Base-by-base conservation (phyloP, 2,888 invertebrate genomes). In the Andrena flavipes region DNA sequence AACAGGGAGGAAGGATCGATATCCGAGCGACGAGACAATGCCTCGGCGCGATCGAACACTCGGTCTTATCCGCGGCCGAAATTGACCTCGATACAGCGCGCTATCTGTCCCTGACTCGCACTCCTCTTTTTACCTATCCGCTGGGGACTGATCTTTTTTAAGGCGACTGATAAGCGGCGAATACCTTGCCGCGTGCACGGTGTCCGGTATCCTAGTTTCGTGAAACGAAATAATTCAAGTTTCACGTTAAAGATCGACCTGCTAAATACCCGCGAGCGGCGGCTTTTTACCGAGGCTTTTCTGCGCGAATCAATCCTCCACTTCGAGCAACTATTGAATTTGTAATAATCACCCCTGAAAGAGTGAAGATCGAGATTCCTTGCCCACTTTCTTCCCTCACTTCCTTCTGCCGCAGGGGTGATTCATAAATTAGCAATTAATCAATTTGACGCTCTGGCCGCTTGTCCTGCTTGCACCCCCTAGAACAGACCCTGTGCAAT, bases 51-150 rank as follows among this genome's bases (percentile, higher is more conserved):
- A 67, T 5, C 54, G 23, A 13, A 59, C n/a, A 48, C 67, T 30
- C 26, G 7, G 20, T 10, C 29, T 62, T 74, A 74, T 74, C 73
- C 8, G 10, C 6, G 6, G 16, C 20, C 30, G 29, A 78, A 60
- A 73, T 70, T 74, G 65, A 78, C 78, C 69, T 35, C 69, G 48
- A 78, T 81, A 65, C 69, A 48, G 23, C 20, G 35, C 62, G 33
- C 29, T 63, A 10, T 63, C 20, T 60, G 13, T 48, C 23, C 63
- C 20, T 16, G 13, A n/a, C 23, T 62, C 10, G 30, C 29, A 16
- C 48, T 56, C 23, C 23, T 42, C 13, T 63, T 74, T 68, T 71
- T 71, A 76, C 56, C 76, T 54, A 48, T 0, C n/a, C 29, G 23
- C 16, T 10, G 4, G 29, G 16, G 20, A 60, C 33, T 10, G 59